These are phyloP conservation scores for Drosophila neotestacea DNA, from an alignment of 2,888 invertebrate species.

Conservation along the genomic window DNA sequence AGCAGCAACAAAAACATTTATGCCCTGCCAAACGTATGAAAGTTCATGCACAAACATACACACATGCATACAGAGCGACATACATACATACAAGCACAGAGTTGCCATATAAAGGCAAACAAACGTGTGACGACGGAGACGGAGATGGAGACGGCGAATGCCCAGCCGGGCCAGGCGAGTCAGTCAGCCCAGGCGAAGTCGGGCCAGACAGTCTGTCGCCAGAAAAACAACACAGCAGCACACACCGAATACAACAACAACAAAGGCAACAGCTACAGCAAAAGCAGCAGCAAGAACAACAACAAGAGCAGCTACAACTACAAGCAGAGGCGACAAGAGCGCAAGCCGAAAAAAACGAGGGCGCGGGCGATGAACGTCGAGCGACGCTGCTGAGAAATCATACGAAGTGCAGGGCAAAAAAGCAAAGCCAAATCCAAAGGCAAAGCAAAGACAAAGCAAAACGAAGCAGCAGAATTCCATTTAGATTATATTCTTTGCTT, in stretches of 20 bases:
- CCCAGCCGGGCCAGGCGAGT: conserved; percentile 59
- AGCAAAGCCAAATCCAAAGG: conserved; percentile 44
- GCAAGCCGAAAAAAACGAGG: conserved; percentile 54
- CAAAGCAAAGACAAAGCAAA: conserved; percentile 54
- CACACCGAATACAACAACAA: conserved; percentile 9
- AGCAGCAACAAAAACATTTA: conserved; percentile 51
- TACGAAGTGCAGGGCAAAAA: conserved; percentile 46
- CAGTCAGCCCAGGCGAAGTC: conserved; percentile 57
- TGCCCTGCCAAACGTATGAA: conserved; percentile 66
- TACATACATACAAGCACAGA: conserved; percentile 38
- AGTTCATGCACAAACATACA: conserved; percentile 60
- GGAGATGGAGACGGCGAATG: conserved; percentile 18
- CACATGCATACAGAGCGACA: conserved; percentile 29
- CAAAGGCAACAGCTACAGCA: conserved; percentile 11
- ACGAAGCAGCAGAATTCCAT: conserved; percentile 71
- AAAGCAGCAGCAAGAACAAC: background rate
- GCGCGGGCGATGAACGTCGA: conserved; percentile 38
- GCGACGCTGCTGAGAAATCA: conserved; percentile 58
- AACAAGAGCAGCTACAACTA: conserved; percentile 14
- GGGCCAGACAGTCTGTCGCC: conserved; percentile 69
- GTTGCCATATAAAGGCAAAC: conserved; percentile 65
- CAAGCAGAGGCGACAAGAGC: conserved; percentile 38
- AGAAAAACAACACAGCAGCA: conserved; percentile 58
- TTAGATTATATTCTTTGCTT: conserved; percentile 70
- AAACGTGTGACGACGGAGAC: conserved; percentile 37